Evolutionary conservation across 53 echinoderm and acorn worm species (phyloP).

Genomic region (Zoroaster sp.): DNA sequence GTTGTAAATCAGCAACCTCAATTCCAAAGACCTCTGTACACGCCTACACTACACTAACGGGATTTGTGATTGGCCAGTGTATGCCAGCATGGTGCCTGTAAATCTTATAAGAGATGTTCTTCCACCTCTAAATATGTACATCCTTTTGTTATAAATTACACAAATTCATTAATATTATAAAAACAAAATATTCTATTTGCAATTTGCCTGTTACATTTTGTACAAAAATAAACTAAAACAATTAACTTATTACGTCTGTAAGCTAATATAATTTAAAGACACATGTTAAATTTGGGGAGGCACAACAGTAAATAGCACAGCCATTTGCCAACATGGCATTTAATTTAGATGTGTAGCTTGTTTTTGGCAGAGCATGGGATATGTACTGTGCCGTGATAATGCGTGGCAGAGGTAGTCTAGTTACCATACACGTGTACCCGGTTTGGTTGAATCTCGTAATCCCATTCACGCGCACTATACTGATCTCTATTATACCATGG

Average conservation of each 20-base stretch:
- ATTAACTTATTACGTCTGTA: neutral
- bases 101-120: neutral
- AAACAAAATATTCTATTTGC: neutral
- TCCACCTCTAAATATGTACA: neutral
- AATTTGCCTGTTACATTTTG: neutral
- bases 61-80: conserved; percentile 21
- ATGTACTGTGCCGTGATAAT: neutral
- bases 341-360: neutral
- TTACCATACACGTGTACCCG: too few species aligned
- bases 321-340: conserved; percentile 68
- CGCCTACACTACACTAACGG: conserved; percentile 10
- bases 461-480: too few species aligned
- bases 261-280: neutral
- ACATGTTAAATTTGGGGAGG: neutral
- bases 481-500: too few species aligned
- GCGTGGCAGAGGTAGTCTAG: neutral
- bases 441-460: too few species aligned
- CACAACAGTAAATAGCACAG: conserved; percentile 5
- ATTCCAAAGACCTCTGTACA: neutral
- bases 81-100: neutral
- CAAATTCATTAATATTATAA: neutral
- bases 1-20: neutral
- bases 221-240: neutral
- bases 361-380: neutral
- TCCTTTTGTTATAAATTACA: neutral